Percentiles rank a stretch among this genome's conserved stretches.
phyloP scores from a whole-genome alignment of 2,888 invertebrate species.

The Platycheirus albimanus region DNA sequence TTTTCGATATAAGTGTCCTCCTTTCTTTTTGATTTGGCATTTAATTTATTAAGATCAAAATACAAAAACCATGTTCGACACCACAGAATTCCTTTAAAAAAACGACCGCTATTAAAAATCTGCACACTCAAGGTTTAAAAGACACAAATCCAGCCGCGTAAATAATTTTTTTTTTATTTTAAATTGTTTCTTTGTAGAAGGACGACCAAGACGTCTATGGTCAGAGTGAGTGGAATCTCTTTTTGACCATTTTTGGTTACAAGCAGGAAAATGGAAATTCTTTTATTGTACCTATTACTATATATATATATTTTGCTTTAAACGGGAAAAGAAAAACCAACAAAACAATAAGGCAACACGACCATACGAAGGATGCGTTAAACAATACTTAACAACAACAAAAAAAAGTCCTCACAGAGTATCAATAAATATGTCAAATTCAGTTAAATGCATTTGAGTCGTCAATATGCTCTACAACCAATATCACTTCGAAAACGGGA shows the following conservation, averaged over 20 bases:
- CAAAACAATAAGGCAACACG: background rate
- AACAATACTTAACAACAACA: slow-evolving; percentile 28
- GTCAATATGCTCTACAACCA: slow-evolving; percentile 38
- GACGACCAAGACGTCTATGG: slow-evolving; percentile 50
- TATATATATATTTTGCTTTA: slow-evolving; percentile 26
- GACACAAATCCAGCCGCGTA: slow-evolving; percentile 6
- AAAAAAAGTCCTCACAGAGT: slow-evolving; percentile 34
- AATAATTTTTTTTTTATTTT: background rate
- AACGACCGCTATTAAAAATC: no score
- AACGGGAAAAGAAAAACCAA: slow-evolving; percentile 14
- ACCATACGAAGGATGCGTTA: slow-evolving; percentile 48
- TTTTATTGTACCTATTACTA: slow-evolving; percentile 41
- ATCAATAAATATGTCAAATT: slow-evolving; percentile 70
- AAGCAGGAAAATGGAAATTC: slow-evolving; percentile 70
- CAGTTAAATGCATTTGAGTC: slow-evolving; percentile 65
- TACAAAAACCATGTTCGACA: no score
- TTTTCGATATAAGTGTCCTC: no score
- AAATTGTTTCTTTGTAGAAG: slow-evolving; percentile 11
- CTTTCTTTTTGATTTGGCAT: no score
- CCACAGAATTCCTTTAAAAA: no score
- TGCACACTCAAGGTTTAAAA: no score
- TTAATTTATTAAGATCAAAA: no score
- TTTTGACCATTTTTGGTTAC: slow-evolving; percentile 64
- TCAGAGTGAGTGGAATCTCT: slow-evolving; percentile 62
- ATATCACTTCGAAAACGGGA: slow-evolving; percentile 42